Base-by-base conservation (phyloP, 2,113 vertebrate genomes). In the Pluvialis apricaria region DNA sequence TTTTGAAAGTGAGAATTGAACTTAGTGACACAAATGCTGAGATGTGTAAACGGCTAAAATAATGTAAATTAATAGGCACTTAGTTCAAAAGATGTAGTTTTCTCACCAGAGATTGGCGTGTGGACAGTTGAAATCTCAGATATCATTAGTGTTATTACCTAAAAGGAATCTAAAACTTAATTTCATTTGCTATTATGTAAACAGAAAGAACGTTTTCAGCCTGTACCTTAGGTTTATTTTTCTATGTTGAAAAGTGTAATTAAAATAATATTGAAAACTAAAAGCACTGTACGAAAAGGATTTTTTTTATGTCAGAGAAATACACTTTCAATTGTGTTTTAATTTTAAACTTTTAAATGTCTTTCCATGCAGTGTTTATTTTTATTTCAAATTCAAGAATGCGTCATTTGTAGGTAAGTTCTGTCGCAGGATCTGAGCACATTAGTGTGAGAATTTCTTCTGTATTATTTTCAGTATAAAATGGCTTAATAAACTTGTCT, bases 181-280 rank as follows among this genome's bases (percentile, higher is more conserved):
- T 75, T 92, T 91, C 72, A 19, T 79, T 92, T 75, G 26, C 70
- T 82, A 60, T 38, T 76, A 55, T 61, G 25, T 96, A 57, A 87
- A 36, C 61, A 31, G 55, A n/a, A 89, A 42, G 72, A 55, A 75
- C 31, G 8, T 36, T 86, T 77, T 79, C 49, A 61, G 61, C 70
- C 38, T 89, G 69, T 94, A 87, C 22, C 25, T 94, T 64, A 86
- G 73, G 47, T 96, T 96, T 96, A 95, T 94, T 96, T 92, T 97
- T 96, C 34, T 94, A 94, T 77, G 62, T 82, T 92, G 61, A 88
- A 77, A 92, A 73, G 13, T 79, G 22, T 82, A 72, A 90, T 93
- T 93, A 79, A 95, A 92, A 58, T 77, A 57, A 44, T 85, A 82
- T 3, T 72, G 45, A 86, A 91, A 91, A 45, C 15, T 52, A 66